Evolutionary conservation across 1,140 invertebrate species (phyloP).

Genomic region (Meloidogyne hapla): DNA sequence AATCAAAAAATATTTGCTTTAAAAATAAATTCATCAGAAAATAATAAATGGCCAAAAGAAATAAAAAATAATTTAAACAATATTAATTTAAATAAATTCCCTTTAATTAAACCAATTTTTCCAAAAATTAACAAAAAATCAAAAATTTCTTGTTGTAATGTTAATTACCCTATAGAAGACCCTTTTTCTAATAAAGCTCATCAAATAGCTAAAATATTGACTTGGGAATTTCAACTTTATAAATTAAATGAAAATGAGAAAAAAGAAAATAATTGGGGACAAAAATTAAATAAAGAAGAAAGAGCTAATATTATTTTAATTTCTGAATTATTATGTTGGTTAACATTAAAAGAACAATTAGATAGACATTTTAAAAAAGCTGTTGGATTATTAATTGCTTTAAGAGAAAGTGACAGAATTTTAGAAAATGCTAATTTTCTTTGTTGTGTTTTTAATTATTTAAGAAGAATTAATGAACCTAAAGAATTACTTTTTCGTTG

Average conservation of each 20-base stretch:
- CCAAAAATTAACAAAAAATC: neutral
- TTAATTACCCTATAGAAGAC: neutral
- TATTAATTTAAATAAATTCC: neutral
- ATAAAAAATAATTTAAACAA: neutral
- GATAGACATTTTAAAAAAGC: neutral
- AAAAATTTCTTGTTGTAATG: neutral
- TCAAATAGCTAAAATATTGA: neutral
- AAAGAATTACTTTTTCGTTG: neutral
- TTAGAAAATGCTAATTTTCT: neutral
- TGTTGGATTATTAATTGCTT: neutral
- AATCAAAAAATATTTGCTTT: neutral
- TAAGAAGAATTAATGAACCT: neutral
- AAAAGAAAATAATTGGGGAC: neutral
- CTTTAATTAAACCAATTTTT: neutral
- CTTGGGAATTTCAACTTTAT: constrained; percentile 1
- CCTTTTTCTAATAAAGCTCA: neutral
- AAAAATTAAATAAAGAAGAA: constrained; percentile 4
- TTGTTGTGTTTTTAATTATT: neutral
- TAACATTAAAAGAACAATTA: neutral
- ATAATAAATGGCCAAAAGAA: neutral
- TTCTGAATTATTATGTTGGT: neutral
- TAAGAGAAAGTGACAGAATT: constrained; percentile 1
- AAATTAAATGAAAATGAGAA: neutral
- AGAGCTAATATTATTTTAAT: constrained; percentile 3
- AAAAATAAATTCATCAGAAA: neutral